Percentiles rank a stretch among this genome's conserved stretches.
These are phyloP conservation scores for Lasiommata megera DNA, from an alignment of 2,888 invertebrate species.

Conservation along the genomic window DNA sequence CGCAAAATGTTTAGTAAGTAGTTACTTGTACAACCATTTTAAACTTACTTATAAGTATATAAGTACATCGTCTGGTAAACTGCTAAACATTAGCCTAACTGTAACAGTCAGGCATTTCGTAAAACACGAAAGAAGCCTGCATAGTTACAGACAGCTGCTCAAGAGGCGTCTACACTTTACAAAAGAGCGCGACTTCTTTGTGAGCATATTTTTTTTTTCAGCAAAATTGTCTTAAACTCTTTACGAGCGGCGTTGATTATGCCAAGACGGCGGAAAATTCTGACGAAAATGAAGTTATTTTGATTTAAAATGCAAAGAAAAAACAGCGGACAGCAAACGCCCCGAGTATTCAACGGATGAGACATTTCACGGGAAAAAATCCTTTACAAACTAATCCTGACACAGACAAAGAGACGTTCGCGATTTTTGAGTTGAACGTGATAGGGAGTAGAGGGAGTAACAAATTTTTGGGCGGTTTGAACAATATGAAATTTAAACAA, in stretches of 20 bases:
- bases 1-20: too few species aligned
- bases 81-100: background rate
- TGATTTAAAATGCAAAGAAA: conserved; percentile 75
- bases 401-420: conserved; percentile 40
- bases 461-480: too few species aligned
- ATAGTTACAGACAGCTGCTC: conserved; percentile 32
- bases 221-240: conserved; percentile 72
- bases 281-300: conserved; percentile 73
- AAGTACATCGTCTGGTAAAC: conserved; percentile 5
- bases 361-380: conserved; percentile 54
- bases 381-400: conserved; percentile 65
- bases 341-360: conserved; percentile 41
- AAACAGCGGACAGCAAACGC: conserved; percentile 47
- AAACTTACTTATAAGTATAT: too few species aligned
- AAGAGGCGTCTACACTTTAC: conserved; percentile 48
- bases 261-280: conserved; percentile 67
- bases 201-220: conserved; percentile 56
- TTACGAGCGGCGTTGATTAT: conserved; percentile 66
- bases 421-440: background rate
- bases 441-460: too few species aligned
- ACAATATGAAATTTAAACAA: too few species aligned
- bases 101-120: conserved; percentile 29
- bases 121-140: conserved; percentile 10
- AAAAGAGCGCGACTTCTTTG: conserved; percentile 57
- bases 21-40: too few species aligned